phyloP scores from a whole-genome alignment of 2,888 invertebrate species.

The Drosophila leonis region DNA sequence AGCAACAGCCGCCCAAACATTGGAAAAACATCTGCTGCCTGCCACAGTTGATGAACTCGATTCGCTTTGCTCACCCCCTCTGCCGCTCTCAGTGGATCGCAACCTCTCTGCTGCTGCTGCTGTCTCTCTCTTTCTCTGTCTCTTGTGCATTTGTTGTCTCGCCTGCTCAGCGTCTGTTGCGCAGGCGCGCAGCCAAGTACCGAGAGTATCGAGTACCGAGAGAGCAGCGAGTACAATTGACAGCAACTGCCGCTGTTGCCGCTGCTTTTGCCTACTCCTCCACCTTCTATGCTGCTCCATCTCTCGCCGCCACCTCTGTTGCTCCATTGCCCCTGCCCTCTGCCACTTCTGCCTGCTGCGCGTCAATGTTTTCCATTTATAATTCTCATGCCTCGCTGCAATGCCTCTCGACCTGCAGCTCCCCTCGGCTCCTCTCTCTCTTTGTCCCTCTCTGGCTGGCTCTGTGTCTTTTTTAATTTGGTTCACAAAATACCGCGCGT shows the following conservation, averaged over 20 bases:
- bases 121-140: conserved; percentile 19
- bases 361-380: conserved; percentile 71
- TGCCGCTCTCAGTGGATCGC: conserved; percentile 8
- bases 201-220: conserved; percentile 32
- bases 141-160: conserved; percentile 58
- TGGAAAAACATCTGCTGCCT: conserved; percentile 83
- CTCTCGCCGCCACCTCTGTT: not conserved
- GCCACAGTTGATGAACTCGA: conserved; percentile 75
- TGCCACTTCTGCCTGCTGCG: conserved; percentile 36
- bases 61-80: conserved; percentile 42
- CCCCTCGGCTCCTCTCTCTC: conserved; percentile 4
- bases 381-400: conserved; percentile 77
- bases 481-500: conserved; percentile 78
- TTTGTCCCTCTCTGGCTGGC: conserved; percentile 15
- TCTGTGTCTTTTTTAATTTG: conserved; percentile 77
- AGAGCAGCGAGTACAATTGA: conserved; percentile 31
- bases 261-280: conserved; percentile 31
- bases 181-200: conserved; percentile 40
- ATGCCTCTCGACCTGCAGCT: conserved; percentile 38
- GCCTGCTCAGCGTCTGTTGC: conserved; percentile 63
- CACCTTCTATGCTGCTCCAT: conserved; percentile 13
- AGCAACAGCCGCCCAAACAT: conserved; percentile 71
- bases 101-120: conserved; percentile 14
- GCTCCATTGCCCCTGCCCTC: conserved; percentile 15
- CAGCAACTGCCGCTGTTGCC: conserved; percentile 12